Base-by-base conservation (phyloP, 35 echinoderm and acorn worm genomes). In the Lytechinus pictus region DNA sequence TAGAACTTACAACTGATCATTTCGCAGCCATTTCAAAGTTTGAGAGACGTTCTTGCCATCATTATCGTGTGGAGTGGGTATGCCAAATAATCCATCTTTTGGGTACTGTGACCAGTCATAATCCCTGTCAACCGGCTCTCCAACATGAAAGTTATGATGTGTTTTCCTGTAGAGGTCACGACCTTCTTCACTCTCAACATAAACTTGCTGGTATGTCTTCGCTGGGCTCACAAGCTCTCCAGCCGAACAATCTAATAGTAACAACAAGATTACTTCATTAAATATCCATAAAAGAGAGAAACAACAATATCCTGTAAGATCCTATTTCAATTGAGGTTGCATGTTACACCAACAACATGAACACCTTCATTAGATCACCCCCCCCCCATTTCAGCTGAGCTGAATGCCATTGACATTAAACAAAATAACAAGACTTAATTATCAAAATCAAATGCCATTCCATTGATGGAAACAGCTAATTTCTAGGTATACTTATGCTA, bases 131-230 rank as follows among this genome's bases (percentile, higher is more conserved):
- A 96, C 88, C 0, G 96, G 27, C 55, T 99, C 98, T 14, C 98
- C 98, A 1, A 99, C 98, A 52, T 98, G 96, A 95, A 97, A 99
- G 61, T 97, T 96, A 95, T 99, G 97, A 94, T 99, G 98, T 54
- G 98, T 98, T 7, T 95, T 19, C 28, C 97, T 99, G 89, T 99
- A 99, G 2, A 99, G 92, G 19, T 99, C 97, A 33, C 96, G 96
- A 6, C 98, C 98, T 86, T 95, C n/a, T 27, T 95, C 86, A 92
- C 93, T 92, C 95, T 99, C 98, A 10, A 51, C 52, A 79, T 96
- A 94, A 6, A 99, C 98, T 54, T 98, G 94, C 16, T 92, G 60
- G 91, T 98, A 97, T 10, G 96, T 90, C 86, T 99, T 99, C 12
- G 94, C 86, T 53, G 98, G 98, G 55, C 95, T 98, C 9, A 99